Evolutionary conservation across 2,888 invertebrate genomes (phyloP), one percentile per base, ranked within the genome.

Genomic region (Apoda limacodes): DNA sequence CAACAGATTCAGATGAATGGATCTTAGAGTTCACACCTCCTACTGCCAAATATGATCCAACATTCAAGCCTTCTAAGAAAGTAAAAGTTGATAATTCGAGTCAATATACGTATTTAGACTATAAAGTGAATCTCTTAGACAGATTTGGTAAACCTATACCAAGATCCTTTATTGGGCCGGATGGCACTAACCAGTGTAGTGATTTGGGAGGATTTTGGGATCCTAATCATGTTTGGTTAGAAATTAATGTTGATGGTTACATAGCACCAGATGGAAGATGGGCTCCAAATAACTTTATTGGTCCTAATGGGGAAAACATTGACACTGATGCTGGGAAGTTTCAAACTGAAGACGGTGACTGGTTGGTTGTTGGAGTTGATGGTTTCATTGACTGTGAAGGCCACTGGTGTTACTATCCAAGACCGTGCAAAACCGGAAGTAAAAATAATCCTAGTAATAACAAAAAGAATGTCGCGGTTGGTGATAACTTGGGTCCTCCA

Each of bases 1-100:
- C 69, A 31, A 75, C 76, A 1, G 78, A 80, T 40, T 62, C 55
- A 2, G 80, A 76, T 41, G 78, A 78, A 49, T 82, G 81, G 80
- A 43, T 72, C 20, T 53, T 82, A 10, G 78, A 80, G 42, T 76
- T 80, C 38, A 80, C 78, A n/a, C 78, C 81, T 5, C 78, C 81
- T 1, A 64, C 48, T 32, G 78, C 76, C 11, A 48, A 41, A 7
- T 80, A 58, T 37, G 60, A 71, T 44, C 71, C 71, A 2, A 50
- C 51, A 9, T 59, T 40, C 34, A 69, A 66, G 42, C 37, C 42
- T 2, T 72, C 68, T 43, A 75, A 68, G 50, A 26, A 66, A 11
- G 1, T 39, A 0, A 59, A 48, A 43, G 35, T 33, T 3, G 71
- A 75, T 11, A 56, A 42, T 34, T 28, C 42, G n/a, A 53, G 51